phyloP scores from a whole-genome alignment of 2,797 vertebrate species.

The Clarias fuscus region DNA sequence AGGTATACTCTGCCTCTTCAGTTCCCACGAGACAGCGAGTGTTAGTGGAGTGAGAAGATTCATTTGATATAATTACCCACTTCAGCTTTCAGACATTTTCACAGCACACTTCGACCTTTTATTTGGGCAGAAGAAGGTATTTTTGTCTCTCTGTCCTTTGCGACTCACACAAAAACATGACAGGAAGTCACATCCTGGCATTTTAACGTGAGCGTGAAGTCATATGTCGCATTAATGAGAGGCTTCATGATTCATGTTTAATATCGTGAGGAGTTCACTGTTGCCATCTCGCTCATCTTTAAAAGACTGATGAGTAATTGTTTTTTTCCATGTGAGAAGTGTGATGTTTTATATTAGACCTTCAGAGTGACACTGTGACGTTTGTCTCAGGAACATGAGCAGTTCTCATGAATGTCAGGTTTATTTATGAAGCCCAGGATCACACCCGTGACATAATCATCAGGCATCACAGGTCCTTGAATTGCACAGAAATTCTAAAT shows the following conservation, averaged over 20 bases:
- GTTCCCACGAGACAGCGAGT: conserved; percentile 41
- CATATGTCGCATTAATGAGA: conserved; percentile 23
- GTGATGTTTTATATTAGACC: neutral
- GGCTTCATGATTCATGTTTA: conserved; percentile 37
- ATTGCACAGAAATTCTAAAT: neutral
- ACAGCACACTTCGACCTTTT: conserved; percentile 22
- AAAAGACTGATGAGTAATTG: neutral
- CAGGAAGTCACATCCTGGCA: conserved; percentile 33
- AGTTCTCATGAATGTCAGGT: conserved; percentile 2
- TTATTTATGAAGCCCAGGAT: neutral
- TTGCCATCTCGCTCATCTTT: neutral
- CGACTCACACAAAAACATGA: conserved; percentile 13
- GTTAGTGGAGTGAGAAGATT: conserved; percentile 60
- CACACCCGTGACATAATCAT: neutral
- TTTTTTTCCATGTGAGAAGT: neutral
- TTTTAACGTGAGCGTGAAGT: conserved; percentile 30
- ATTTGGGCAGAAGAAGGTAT: neutral
- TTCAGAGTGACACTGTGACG: neutral
- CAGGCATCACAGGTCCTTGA: neutral
- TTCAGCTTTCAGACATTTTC: conserved; percentile 42
- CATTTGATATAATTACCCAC: conserved; percentile 58
- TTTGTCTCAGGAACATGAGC: conserved; percentile 8
- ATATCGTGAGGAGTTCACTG: neutral
- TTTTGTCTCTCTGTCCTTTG: conserved; percentile 18
- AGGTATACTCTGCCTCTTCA: conserved; percentile 46